A percentile compares a stretch with the other conserved stretches of the same genome.
Evolutionary conservation across 2,797 vertebrate species (phyloP).

Genomic region (Loris lydekkerianus): DNA sequence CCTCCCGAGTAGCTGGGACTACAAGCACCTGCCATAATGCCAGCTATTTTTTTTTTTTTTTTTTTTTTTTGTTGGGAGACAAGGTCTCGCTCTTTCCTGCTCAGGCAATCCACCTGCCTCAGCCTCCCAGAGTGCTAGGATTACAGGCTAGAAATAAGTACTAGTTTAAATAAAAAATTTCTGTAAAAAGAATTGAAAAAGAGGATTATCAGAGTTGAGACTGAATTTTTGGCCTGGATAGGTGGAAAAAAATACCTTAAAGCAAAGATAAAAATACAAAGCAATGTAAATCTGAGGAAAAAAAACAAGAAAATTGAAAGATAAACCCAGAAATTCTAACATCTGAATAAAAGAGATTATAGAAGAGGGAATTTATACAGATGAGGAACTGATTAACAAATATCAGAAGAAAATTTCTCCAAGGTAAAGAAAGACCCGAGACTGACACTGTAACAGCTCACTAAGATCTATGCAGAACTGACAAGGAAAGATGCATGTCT

Average conservation of each 20-base stretch:
- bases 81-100: too few relatives aligned
- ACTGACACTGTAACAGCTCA: not conserved
- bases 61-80: too few relatives aligned
- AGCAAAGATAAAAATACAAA: slow-evolving; percentile 46
- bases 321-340: slow-evolving; percentile 15
- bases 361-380: slow-evolving; percentile 17
- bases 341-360: slow-evolving; percentile 26
- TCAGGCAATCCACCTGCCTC: too few relatives aligned
- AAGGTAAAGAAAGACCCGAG: not conserved
- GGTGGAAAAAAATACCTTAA: slow-evolving; percentile 33
- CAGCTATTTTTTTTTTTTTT: too few relatives aligned
- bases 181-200: slow-evolving; percentile 33
- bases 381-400: slow-evolving; percentile 22
- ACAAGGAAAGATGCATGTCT: not conserved
- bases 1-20: too few relatives aligned
- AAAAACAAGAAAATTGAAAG: slow-evolving; percentile 23
- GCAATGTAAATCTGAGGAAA: slow-evolving; percentile 38
- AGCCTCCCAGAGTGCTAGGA: too few relatives aligned
- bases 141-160: not conserved
- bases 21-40: too few relatives aligned
- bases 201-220: slow-evolving; percentile 40
- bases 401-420: slow-evolving; percentile 26
- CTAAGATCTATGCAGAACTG: slow-evolving; percentile 7
- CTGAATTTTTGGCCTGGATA: not conserved
- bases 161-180: slow-evolving; percentile 32